A percentile compares a stretch with the other conserved stretches of the same genome.
These are phyloP conservation scores for Aldrovandia affinis DNA, from an alignment of 2,797 vertebrate genomes.

Conservation along the genomic window DNA sequence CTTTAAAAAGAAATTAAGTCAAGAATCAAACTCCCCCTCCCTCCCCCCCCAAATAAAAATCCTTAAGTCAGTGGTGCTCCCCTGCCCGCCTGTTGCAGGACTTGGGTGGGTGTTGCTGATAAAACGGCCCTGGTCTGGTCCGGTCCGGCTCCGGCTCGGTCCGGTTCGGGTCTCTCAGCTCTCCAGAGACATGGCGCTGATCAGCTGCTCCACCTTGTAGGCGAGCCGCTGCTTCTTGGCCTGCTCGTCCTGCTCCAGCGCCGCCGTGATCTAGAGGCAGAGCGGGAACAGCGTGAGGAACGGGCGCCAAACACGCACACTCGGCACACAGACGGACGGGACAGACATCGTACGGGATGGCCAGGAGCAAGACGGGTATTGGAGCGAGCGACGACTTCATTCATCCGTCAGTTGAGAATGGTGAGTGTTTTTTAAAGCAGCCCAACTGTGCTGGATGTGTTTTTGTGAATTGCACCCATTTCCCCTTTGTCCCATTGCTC, in stretches of 20 bases:
- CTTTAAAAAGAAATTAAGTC: conserved; percentile 22
- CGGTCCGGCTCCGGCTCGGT: conserved; percentile 48
- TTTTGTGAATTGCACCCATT: no score
- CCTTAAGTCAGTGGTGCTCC: conserved; percentile 50
- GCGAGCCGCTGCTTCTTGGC: conserved; percentile 90
- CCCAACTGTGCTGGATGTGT: no score
- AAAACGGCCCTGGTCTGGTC: no score
- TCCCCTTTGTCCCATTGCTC: no score
- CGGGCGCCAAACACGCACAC: background rate
- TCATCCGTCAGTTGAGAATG: background rate
- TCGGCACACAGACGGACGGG: background rate
- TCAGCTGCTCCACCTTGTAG: conserved; percentile 96
- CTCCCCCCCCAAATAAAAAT: conserved; percentile 29
- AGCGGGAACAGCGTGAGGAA: conserved; percentile 22
- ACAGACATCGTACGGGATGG: no score
- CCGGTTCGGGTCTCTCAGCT: conserved; percentile 80
- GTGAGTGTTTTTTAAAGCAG: background rate
- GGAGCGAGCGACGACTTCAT: no score
- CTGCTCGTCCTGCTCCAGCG: conserved; percentile 93
- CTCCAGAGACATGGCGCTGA: conserved; percentile 92
- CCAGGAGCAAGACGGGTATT: no score
- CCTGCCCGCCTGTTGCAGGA: conserved; percentile 47
- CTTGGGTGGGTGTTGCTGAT: conserved; percentile 46
- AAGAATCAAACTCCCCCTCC: background rate
- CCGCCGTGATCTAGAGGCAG: conserved; percentile 82